Conservation (phyloP, 1,140 invertebrate genomes). For the Cotesia vestalis region DNA sequence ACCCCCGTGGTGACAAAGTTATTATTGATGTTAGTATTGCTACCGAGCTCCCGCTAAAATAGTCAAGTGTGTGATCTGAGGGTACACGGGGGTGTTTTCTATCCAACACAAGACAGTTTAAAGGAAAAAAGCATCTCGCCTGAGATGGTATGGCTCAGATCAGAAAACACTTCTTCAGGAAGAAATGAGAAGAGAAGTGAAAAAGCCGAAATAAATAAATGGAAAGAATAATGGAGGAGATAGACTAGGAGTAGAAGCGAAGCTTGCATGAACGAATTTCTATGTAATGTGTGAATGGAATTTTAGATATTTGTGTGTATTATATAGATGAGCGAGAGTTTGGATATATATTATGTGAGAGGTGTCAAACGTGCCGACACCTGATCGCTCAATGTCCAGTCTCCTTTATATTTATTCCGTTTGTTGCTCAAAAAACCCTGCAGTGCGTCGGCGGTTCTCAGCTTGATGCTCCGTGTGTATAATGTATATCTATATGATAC, state of each 20-base stretch:
- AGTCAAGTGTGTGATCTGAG: no score
- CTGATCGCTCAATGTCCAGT: constrained; percentile 46
- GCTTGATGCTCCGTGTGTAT: constrained; percentile 11
- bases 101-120: no score
- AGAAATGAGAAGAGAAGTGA: not conserved
- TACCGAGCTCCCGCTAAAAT: constrained; percentile 36
- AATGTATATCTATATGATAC: no score
- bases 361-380: constrained; percentile 57
- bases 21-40: not conserved
- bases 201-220: constrained; percentile 27
- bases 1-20: constrained; percentile 34
- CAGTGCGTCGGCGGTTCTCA: constrained; percentile 14
- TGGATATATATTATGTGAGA: constrained; percentile 25
- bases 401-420: constrained; percentile 29
- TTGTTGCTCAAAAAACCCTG: constrained; percentile 14
- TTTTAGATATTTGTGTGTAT: constrained; percentile 12
- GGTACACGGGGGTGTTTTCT: no score
- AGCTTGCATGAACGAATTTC: constrained; percentile 38
- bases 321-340: constrained; percentile 1
- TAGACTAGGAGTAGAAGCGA: constrained; percentile 15
- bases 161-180: no score
- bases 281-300: constrained; percentile 25
- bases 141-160: no score
- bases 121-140: no score
- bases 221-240: constrained; percentile 21